Conservation (phyloP, 2,888 invertebrate genomes). For the Mythimna loreyi region DNA sequence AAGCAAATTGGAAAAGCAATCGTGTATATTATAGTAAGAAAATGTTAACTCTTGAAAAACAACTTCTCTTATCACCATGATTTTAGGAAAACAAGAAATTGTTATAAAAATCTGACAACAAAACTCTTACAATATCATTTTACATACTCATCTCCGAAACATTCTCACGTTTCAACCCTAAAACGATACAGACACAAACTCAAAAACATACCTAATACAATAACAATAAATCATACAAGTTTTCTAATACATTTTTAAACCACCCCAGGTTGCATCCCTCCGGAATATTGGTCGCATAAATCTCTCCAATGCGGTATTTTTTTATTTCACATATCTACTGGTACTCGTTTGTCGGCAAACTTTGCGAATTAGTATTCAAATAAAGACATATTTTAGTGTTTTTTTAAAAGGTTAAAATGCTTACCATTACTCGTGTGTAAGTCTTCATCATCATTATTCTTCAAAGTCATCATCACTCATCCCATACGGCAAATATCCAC, state of each 20-base stretch:
- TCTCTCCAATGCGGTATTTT: conserved; percentile 63
- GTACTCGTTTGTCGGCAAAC: conserved; percentile 43
- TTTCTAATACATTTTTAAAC: conserved; percentile 78
- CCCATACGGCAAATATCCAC: no score
- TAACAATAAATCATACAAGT: conserved; percentile 72
- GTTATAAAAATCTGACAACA: no score
- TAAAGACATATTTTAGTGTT: background rate
- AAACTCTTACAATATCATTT: background rate
- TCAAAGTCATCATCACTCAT: no score
- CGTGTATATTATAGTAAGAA: no score
- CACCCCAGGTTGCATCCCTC: conserved; percentile 55
- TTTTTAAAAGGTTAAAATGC: no score
- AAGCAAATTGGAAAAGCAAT: no score
- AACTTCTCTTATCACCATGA: no score
- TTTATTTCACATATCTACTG: conserved; percentile 53
- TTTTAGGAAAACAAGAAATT: no score
- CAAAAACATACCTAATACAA: conserved; percentile 46
- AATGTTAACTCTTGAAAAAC: no score
- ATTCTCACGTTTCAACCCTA: conserved; percentile 29
- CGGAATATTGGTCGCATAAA: conserved; percentile 73
- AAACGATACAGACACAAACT: conserved; percentile 44
- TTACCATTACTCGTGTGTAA: no score
- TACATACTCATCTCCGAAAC: background rate
- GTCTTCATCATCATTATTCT: no score
- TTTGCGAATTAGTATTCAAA: conserved; percentile 31